Percentiles rank a stretch among this genome's conserved stretches.
Conservation (phyloP, 2,113 vertebrate species). For the Xenopus laevis region DNA sequence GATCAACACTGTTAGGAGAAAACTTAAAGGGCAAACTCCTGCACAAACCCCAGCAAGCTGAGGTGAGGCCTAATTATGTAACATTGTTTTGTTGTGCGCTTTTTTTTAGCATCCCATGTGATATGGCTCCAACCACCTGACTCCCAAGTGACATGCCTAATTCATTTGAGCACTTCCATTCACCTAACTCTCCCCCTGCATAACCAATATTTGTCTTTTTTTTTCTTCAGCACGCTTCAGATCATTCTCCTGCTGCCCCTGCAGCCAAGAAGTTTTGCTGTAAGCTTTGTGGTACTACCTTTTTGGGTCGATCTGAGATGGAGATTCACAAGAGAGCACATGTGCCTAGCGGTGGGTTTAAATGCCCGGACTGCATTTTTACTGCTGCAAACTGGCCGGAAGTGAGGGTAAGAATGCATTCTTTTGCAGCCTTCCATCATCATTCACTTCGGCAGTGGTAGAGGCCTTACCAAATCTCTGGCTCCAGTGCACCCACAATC, state of each 20-base stretch:
- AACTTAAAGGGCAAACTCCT: slow-evolving; percentile 14
- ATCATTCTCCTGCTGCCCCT: slow-evolving; percentile 26
- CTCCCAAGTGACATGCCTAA: slow-evolving; percentile 56
- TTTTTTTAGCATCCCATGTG: too few relatives aligned
- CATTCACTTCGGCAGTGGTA: too few relatives aligned
- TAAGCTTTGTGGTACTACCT: slow-evolving; percentile 88
- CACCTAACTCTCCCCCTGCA: slow-evolving; percentile 34
- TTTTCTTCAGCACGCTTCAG: slow-evolving; percentile 38
- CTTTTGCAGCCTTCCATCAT: too few relatives aligned
- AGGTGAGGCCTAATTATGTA: slow-evolving; percentile 47
- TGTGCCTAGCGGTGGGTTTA: slow-evolving; percentile 75
- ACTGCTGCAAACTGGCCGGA: slow-evolving; percentile 83
- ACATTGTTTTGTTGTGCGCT: too few relatives aligned
- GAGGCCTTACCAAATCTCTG: too few relatives aligned
- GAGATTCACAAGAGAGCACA: slow-evolving; percentile 98
- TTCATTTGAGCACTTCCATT: slow-evolving; percentile 27
- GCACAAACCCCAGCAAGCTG: slow-evolving; percentile 38
- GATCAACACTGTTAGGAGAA: slow-evolving; percentile 7
- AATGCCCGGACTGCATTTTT: slow-evolving; percentile 90
- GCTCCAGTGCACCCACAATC: too few relatives aligned
- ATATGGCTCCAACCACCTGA: too few relatives aligned
- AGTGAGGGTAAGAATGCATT: slow-evolving; percentile 70
- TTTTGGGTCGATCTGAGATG: slow-evolving; percentile 91
- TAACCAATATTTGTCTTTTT: slow-evolving; percentile 33
- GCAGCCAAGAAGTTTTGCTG: slow-evolving; percentile 89